Percentiles rank a stretch among this genome's conserved stretches.
phyloP scores from a whole-genome alignment of 2,797 vertebrate species.

The Bucorvus abyssinicus region DNA sequence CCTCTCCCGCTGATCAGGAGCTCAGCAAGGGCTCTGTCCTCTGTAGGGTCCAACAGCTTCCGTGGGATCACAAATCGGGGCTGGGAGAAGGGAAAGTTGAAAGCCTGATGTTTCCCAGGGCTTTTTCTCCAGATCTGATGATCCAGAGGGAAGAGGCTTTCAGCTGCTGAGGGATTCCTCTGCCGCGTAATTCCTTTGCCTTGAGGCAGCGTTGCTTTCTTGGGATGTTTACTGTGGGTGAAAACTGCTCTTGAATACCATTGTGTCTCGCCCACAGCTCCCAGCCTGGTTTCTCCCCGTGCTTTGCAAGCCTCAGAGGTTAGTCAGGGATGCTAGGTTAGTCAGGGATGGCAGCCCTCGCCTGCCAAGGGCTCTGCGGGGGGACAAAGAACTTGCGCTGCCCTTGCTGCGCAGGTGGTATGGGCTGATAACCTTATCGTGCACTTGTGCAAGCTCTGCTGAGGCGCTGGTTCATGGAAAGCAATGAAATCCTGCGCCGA shows the following conservation, averaged over 20 bases:
- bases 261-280: neutral
- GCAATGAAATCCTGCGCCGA: fast-evolving
- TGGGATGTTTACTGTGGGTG: neutral
- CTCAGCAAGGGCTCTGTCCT: fast-evolving
- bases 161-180: neutral
- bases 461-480: neutral
- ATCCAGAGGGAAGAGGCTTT: neutral
- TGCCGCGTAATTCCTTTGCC: neutral
- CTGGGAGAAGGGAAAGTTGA: neutral
- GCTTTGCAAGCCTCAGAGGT: neutral
- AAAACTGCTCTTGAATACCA: neutral
- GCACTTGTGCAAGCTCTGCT: neutral
- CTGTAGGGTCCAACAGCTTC: neutral
- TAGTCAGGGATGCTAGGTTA: neutral
- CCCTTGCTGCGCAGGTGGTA: neutral
- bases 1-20: neutral
- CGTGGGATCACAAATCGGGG: fast-evolving
- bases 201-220: neutral
- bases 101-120: neutral
- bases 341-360: neutral
- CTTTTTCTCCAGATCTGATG: too few relatives aligned
- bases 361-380: neutral
- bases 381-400: neutral
- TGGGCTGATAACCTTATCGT: neutral
- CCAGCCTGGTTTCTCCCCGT: neutral